Percentiles rank a stretch among this genome's conserved stretches.
Evolutionary conservation across 2,797 vertebrate species (phyloP).

Genomic region (Parauchenoglanis punctatus): DNA sequence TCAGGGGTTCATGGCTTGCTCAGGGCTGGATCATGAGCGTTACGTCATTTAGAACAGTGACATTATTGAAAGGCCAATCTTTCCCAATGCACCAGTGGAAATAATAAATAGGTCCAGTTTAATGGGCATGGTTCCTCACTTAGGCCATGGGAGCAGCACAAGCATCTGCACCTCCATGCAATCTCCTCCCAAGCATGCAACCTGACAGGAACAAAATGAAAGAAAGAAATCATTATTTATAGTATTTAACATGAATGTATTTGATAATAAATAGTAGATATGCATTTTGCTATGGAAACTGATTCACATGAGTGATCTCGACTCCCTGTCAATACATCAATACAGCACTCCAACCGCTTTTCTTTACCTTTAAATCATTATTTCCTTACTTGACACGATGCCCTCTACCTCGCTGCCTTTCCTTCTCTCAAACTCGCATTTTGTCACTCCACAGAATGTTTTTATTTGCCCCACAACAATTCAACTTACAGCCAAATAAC

Average conservation of each 20-base stretch:
- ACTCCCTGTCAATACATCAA: neutral
- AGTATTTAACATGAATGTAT: neutral
- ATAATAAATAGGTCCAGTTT: neutral
- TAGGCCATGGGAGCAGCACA: neutral
- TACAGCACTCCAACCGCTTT: neutral
- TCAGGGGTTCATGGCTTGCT: slow-evolving; percentile 22
- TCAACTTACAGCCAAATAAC: slow-evolving; percentile 6
- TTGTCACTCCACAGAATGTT: neutral
- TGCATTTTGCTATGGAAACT: neutral
- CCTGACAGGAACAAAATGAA: neutral
- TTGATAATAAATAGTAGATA: neutral
- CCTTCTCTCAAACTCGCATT: neutral
- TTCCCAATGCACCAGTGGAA: neutral
- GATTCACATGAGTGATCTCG: neutral
- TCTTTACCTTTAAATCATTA: slow-evolving; percentile 6
- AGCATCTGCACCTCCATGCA: neutral
- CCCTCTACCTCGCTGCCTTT: neutral
- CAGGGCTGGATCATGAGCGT: neutral
- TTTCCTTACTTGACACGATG: neutral
- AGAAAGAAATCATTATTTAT: no score
- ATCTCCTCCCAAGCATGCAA: neutral
- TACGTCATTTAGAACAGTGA: neutral
- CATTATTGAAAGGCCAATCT: neutral
- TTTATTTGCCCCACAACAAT: slow-evolving; percentile 11
- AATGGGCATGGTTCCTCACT: slow-evolving; percentile 15